A percentile compares a stretch with the other conserved stretches of the same genome.
These are phyloP conservation scores for Lasiurus borealis DNA, from an alignment of 2,113 vertebrate species.

Conservation along the genomic window DNA sequence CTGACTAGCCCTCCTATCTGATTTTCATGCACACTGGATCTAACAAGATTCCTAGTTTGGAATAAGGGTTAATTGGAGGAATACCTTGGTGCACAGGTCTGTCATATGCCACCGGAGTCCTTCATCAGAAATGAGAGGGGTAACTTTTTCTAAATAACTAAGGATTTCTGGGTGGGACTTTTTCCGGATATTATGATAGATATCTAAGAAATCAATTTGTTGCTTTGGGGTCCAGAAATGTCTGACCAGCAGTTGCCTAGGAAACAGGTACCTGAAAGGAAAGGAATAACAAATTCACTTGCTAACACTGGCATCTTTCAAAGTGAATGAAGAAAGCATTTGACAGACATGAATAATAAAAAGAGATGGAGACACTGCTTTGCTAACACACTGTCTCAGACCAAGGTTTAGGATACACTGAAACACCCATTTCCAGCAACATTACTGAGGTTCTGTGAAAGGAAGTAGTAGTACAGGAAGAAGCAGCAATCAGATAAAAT, in stretches of 20 bases:
- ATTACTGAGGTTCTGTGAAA: not conserved
- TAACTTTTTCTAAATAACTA: slow-evolving; percentile 79
- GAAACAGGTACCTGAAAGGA: slow-evolving; percentile 93
- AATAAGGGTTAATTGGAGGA: not conserved
- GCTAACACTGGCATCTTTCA: slow-evolving; percentile 1
- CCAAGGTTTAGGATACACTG: not conserved
- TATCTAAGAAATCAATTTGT: slow-evolving; percentile 89
- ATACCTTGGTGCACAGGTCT: slow-evolving; percentile 90
- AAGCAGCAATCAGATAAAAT: not conserved
- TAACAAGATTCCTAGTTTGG: not conserved
- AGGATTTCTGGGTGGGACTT: slow-evolving; percentile 85
- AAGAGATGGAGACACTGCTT: not conserved
- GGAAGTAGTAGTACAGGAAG: not conserved
- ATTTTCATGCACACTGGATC: not conserved
- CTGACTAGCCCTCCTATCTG: not conserved
- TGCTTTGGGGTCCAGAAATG: slow-evolving; percentile 95
- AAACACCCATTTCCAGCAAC: not conserved
- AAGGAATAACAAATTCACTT: not conserved
- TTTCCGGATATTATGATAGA: slow-evolving; percentile 88
- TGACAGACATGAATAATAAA: not conserved
- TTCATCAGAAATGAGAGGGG: slow-evolving; percentile 79
- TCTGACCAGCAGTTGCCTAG: slow-evolving; percentile 93
- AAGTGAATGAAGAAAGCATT: not conserved
- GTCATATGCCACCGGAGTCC: slow-evolving; percentile 85
- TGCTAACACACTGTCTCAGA: not conserved